These are phyloP conservation scores for Manis crassicaudata DNA, from an alignment of 2,797 vertebrate genomes.

Conservation along the genomic window DNA sequence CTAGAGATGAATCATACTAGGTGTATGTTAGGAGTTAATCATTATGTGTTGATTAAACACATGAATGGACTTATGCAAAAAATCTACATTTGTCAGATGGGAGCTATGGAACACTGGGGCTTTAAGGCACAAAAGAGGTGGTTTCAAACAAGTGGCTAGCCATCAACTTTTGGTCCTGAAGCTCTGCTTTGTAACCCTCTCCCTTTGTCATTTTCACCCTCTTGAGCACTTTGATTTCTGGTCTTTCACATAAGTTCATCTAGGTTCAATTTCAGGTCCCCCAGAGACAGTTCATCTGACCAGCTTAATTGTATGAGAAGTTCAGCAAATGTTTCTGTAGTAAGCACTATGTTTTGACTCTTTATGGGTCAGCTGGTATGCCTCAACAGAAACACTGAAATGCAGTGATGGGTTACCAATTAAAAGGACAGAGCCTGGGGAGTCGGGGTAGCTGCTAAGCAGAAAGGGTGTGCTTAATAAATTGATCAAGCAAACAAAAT, in stretches of 20 bases:
- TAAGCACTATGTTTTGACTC: constrained; percentile 19
- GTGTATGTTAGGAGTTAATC: background rate
- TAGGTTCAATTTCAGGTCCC: background rate
- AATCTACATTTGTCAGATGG: background rate
- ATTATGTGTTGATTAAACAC: background rate
- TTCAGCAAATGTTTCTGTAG: constrained; percentile 45
- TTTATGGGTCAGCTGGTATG: background rate
- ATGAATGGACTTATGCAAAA: background rate
- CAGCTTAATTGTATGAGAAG: background rate
- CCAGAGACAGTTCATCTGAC: background rate
- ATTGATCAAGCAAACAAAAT: background rate
- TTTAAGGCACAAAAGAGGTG: background rate
- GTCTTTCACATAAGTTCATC: background rate
- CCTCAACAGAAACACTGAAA: constrained; percentile 8
- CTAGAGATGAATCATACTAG: background rate
- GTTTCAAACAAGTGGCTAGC: background rate
- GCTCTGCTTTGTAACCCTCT: background rate
- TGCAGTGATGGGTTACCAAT: constrained; percentile 39
- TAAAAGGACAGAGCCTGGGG: background rate
- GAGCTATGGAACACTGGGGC: background rate
- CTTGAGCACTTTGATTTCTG: background rate
- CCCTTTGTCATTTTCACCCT: background rate
- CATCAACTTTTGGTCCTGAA: background rate
- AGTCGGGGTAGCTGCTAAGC: background rate
- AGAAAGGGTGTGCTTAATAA: constrained; percentile 1